phyloP scores from a whole-genome alignment of 2,888 invertebrate genomes.

The Marasmarcha lunaedactyla region DNA sequence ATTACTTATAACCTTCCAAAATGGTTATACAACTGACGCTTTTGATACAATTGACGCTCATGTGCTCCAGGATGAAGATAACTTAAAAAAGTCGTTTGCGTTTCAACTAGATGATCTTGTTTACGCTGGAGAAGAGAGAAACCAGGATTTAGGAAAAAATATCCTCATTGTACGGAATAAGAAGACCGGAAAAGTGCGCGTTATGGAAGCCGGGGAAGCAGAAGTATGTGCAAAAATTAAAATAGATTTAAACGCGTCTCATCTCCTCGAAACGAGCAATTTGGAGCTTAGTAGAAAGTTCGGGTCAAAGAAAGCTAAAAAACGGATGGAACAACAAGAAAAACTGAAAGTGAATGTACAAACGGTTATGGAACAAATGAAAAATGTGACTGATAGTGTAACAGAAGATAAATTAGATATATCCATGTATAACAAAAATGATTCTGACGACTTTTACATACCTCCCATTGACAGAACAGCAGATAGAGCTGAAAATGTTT shows the following conservation, averaged over 20 bases:
- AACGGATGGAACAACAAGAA: constrained; percentile 71
- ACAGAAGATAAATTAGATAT: constrained; percentile 39
- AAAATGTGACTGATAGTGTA: constrained; percentile 54
- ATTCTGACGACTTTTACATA: constrained; percentile 52
- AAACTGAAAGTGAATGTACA: constrained; percentile 69
- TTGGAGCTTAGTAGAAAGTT: constrained; percentile 71
- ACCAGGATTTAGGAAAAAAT: constrained; percentile 33
- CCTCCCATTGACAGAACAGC: constrained; percentile 65
- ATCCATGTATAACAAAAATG: constrained; percentile 31
- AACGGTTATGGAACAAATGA: constrained; percentile 68
- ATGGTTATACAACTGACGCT: constrained; percentile 38
- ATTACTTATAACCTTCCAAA: constrained; percentile 41
- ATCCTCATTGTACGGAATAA: constrained; percentile 37
- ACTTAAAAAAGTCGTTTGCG: constrained; percentile 24
- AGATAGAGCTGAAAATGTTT: constrained; percentile 47
- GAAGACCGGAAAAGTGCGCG: constrained; percentile 40
- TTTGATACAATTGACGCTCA: constrained; percentile 27
- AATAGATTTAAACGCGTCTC: constrained; percentile 20
- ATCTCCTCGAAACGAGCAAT: constrained; percentile 29
- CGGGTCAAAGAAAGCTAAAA: constrained; percentile 73
- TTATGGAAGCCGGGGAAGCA: constrained; percentile 35
- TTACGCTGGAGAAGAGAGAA: constrained; percentile 39
- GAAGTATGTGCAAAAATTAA: constrained; percentile 36
- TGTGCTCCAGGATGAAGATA: constrained; percentile 26
- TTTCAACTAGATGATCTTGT: constrained; percentile 30